phyloP scores from a whole-genome alignment of 92 coral and sea anemone genomes.

The Actinostola sp. region DNA sequence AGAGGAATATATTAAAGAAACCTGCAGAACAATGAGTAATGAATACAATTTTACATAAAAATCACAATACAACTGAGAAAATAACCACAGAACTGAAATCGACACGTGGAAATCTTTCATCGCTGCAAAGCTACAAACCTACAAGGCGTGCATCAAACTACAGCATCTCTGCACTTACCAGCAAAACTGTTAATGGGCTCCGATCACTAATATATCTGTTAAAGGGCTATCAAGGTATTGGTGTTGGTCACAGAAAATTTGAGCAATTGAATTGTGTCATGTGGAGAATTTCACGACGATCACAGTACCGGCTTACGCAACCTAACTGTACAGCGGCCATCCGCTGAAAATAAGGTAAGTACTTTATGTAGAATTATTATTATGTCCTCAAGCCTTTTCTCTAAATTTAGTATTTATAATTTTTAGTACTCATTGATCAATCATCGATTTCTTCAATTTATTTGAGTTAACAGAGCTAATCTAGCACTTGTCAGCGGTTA shows the following conservation, averaged over 20 bases:
- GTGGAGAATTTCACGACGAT: not conserved
- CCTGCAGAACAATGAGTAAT: not conserved
- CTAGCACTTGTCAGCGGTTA: too few species aligned
- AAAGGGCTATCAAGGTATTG: not conserved
- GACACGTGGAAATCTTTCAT: not conserved
- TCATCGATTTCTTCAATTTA: too few species aligned
- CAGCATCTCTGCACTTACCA: not conserved
- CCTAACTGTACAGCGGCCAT: not conserved
- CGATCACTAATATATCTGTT: not conserved
- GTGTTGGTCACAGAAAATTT: not conserved
- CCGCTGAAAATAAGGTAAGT: too few species aligned
- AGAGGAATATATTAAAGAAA: too few species aligned
- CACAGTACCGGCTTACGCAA: slow-evolving; percentile 1
- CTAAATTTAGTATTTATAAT: too few species aligned
- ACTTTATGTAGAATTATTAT: too few species aligned
- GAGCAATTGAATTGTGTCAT: not conserved
- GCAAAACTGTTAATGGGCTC: not conserved
- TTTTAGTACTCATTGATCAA: too few species aligned
- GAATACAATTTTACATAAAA: too few species aligned
- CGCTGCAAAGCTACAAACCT: not conserved
- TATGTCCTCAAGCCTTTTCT: too few species aligned
- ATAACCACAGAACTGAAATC: not conserved
- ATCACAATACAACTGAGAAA: not conserved
- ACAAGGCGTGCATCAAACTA: not conserved
- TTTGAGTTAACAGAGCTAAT: too few species aligned